Conservation (phyloP, 2,113 vertebrate genomes). For the Lepus europaeus region DNA sequence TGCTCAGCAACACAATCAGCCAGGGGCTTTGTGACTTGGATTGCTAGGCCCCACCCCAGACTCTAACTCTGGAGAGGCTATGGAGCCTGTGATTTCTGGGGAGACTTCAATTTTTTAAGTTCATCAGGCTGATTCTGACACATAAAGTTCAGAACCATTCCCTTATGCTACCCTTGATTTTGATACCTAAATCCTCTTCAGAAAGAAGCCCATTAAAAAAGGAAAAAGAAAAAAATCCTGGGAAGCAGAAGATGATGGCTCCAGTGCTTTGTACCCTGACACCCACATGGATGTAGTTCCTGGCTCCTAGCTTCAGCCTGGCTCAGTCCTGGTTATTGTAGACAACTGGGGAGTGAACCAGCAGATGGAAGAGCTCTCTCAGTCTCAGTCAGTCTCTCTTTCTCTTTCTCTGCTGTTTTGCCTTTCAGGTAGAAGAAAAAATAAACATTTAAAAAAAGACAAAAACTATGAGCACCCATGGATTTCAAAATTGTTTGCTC, state of each 20-base stretch:
- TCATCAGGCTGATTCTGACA: constrained; percentile 31
- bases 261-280: too few species aligned
- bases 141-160: neutral
- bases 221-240: neutral
- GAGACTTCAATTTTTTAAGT: neutral
- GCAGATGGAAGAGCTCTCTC: too few species aligned
- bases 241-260: too few species aligned
- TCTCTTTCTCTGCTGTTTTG: too few species aligned
- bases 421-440: neutral
- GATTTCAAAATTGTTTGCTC: too few species aligned
- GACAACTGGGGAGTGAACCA: too few species aligned
- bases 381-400: too few species aligned
- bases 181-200: constrained; percentile 23
- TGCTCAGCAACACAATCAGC: neutral
- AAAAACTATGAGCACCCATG: neutral
- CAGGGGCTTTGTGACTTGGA: neutral
- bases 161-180: constrained; percentile 1
- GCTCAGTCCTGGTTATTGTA: too few species aligned
- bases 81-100: neutral
- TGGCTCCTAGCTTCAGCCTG: too few species aligned
- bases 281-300: too few species aligned
- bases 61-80: neutral
- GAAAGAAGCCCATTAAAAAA: neutral
- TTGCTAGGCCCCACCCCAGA: neutral
- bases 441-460: neutral